Evolutionary conservation across 2,888 invertebrate genomes (phyloP).

Genomic region (Catocala sponsa): DNA sequence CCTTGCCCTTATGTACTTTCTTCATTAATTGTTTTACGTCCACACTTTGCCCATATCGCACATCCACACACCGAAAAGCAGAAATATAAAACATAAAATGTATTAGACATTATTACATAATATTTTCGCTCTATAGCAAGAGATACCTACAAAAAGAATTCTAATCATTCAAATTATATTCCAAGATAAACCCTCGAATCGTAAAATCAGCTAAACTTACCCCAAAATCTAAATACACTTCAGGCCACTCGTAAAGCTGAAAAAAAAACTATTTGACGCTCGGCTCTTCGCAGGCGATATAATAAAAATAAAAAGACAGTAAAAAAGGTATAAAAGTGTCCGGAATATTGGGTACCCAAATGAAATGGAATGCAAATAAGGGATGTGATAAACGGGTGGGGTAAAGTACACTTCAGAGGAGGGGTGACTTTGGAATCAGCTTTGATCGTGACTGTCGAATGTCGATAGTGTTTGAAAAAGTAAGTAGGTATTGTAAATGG

Average conservation of each 20-base stretch:
- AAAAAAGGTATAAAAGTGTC: slow-evolving; percentile 79
- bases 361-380: slow-evolving; percentile 85
- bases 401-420: slow-evolving; percentile 19
- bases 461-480: no score
- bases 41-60: no score
- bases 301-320: slow-evolving; percentile 73
- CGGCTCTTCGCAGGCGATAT: slow-evolving; percentile 61
- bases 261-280: slow-evolving; percentile 70
- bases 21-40: no score
- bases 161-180: slow-evolving; percentile 38
- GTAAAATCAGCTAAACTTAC: slow-evolving; percentile 40
- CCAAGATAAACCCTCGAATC: slow-evolving; percentile 35
- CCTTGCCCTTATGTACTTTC: no score
- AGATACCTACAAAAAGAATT: slow-evolving; percentile 5
- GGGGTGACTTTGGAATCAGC: slow-evolving; percentile 23
- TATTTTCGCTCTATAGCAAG: no score
- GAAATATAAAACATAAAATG: no score
- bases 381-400: slow-evolving; percentile 62
- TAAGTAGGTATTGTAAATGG: no score
- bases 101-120: no score
- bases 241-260: slow-evolving; percentile 65
- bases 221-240: slow-evolving; percentile 51
- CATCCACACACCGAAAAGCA: no score
- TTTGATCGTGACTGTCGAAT: slow-evolving; percentile 7
- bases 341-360: slow-evolving; percentile 61